Percentiles rank a stretch among this genome's conserved stretches.
These are phyloP conservation scores for Argyrosomus regius DNA, from an alignment of 2,797 vertebrate species.

Conservation along the genomic window DNA sequence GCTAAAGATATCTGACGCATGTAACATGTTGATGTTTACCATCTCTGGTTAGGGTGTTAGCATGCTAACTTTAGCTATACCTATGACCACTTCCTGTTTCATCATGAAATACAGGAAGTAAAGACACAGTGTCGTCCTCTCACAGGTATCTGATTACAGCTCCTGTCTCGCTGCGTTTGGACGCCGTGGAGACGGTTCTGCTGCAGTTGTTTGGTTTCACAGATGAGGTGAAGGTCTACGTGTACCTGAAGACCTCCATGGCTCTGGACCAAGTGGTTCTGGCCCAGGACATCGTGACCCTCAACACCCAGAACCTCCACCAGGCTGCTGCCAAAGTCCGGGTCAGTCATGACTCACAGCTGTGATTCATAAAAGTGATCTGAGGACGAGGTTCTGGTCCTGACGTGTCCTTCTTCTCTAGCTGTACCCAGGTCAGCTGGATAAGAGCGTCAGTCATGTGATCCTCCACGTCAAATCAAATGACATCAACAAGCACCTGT, in stretches of 20 bases:
- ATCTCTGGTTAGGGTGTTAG: too few relatives aligned
- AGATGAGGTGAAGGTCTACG: constrained; percentile 71
- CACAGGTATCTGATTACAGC: constrained; percentile 91
- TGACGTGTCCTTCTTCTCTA: constrained; percentile 42
- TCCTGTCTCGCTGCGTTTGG: constrained; percentile 86
- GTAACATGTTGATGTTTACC: too few relatives aligned
- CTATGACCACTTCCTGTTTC: not conserved
- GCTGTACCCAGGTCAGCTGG: constrained; percentile 80
- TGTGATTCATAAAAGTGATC: not conserved
- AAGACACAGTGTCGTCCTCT: not conserved
- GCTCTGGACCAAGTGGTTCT: constrained; percentile 74
- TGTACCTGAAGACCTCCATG: constrained; percentile 89
- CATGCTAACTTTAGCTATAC: too few relatives aligned
- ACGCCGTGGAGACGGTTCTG: constrained; percentile 87
- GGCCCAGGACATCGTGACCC: constrained; percentile 69
- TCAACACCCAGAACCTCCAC: constrained; percentile 85
- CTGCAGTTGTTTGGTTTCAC: constrained; percentile 90
- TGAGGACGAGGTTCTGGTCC: fast-evolving
- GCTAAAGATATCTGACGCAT: too few relatives aligned
- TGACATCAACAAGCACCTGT: constrained; percentile 84
- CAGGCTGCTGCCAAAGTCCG: constrained; percentile 84
- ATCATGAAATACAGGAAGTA: not conserved
- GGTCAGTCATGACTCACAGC: constrained; percentile 73
- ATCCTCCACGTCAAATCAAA: constrained; percentile 87
- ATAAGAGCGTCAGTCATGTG: constrained; percentile 73